Evolutionary conservation across 2,797 vertebrate genomes (phyloP).

Genomic region (Spheniscus humboldti): DNA sequence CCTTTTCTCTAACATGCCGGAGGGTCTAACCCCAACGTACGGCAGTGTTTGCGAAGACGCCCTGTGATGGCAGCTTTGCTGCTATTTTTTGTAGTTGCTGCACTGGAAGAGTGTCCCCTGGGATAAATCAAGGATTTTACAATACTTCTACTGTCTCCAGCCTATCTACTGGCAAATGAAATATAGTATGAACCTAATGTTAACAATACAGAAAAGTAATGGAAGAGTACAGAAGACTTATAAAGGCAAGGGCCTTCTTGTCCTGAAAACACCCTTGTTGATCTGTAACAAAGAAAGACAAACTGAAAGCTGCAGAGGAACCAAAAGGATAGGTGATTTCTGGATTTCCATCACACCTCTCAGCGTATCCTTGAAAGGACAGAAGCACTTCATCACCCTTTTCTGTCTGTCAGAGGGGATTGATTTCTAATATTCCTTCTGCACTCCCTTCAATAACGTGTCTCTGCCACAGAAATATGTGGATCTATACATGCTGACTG

Average conservation of each 20-base stretch:
- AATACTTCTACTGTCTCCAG: background rate
- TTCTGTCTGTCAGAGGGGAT: background rate
- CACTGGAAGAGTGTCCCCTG: background rate
- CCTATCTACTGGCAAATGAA: background rate
- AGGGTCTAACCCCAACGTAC: background rate
- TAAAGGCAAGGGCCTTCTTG: background rate
- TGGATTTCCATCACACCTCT: background rate
- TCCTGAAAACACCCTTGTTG: background rate
- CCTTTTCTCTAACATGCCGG: fast-evolving
- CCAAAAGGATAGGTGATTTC: background rate
- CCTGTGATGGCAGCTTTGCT: background rate
- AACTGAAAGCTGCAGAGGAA: background rate
- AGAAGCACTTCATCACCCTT: background rate
- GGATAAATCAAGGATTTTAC: background rate
- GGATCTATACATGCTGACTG: background rate
- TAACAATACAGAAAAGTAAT: background rate
- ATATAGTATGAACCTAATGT: background rate
- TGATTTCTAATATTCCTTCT: background rate
- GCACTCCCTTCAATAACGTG: background rate
- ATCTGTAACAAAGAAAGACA: background rate
- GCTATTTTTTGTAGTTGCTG: background rate
- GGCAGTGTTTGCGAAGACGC: background rate
- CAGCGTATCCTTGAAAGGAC: background rate
- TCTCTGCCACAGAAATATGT: background rate
- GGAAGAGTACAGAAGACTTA: background rate